Evolutionary conservation across 2,888 invertebrate species (phyloP).

Genomic region (Pyrrhosoma nymphula): DNA sequence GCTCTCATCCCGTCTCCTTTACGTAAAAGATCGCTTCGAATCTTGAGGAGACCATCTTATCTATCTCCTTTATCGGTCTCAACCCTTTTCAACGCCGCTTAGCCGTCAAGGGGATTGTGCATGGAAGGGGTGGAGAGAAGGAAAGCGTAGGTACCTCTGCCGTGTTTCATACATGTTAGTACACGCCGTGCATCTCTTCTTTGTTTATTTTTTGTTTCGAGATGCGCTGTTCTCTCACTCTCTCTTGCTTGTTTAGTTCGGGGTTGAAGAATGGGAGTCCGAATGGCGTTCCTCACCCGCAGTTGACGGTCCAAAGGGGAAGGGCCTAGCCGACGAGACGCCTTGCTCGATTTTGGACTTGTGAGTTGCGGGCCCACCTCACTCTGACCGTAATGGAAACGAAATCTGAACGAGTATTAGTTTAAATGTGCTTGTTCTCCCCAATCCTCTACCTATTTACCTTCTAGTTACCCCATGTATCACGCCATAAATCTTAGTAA

Average conservation of each 20-base stretch:
- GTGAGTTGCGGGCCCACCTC: not conserved
- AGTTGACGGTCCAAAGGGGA: not conserved
- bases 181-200: not conserved
- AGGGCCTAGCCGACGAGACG: too few species aligned
- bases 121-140: not conserved
- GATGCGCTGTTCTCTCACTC: not conserved
- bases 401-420: not conserved
- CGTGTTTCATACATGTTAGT: slow-evolving; percentile 48
- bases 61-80: slow-evolving; percentile 28
- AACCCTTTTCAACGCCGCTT: slow-evolving; percentile 33
- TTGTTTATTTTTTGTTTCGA: not conserved
- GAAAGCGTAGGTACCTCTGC: not conserved
- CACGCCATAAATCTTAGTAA: too few species aligned
- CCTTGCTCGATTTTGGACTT: not conserved
- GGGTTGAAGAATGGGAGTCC: slow-evolving; percentile 14
- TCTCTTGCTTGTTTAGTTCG: not conserved
- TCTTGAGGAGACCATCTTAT: slow-evolving; percentile 27
- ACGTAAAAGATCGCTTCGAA: slow-evolving; percentile 21
- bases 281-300: slow-evolving; percentile 2
- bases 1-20: slow-evolving; percentile 6
- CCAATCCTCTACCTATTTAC: too few species aligned
- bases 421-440: not conserved
- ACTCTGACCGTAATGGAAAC: not conserved
- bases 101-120: not conserved
- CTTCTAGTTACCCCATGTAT: too few species aligned